phyloP scores from a whole-genome alignment of 2,888 invertebrate genomes.

The Tetranychus piercei region DNA sequence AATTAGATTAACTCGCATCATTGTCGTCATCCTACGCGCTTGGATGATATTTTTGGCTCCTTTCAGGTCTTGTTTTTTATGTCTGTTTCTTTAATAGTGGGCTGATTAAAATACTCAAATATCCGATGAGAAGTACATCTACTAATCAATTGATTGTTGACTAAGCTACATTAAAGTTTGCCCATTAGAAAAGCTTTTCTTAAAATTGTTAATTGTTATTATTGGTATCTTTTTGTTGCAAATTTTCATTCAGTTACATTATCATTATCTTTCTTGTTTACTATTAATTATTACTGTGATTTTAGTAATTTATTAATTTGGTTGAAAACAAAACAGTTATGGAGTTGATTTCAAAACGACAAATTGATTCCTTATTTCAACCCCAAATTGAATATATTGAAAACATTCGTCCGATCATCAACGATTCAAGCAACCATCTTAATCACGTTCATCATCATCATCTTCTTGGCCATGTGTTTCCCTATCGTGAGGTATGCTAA shows the following conservation, averaged over 20 bases:
- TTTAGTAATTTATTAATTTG: not conserved
- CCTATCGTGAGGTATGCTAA: not conserved
- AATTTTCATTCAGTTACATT: too few species aligned
- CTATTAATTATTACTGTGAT: not conserved
- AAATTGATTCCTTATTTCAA: not conserved
- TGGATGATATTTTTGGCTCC: too few species aligned
- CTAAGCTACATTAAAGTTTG: not conserved
- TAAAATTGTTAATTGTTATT: too few species aligned
- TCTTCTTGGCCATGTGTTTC: not conserved
- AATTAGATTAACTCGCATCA: too few species aligned
- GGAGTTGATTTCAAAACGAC: not conserved
- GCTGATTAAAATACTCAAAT: too few species aligned
- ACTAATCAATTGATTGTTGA: not conserved
- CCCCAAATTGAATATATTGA: not conserved
- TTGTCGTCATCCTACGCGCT: too few species aligned
- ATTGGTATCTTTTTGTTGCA: too few species aligned
- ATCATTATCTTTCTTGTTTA: too few species aligned
- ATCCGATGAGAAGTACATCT: not conserved
- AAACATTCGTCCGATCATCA: not conserved
- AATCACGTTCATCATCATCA: slow-evolving; percentile 1
- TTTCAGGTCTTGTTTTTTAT: too few species aligned
- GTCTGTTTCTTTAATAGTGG: too few species aligned
- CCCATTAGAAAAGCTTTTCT: too few species aligned
- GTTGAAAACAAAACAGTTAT: not conserved
- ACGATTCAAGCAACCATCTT: not conserved